Base-by-base conservation (phyloP, 1,140 invertebrate species). In the Lysiphlebus fabarum region DNA sequence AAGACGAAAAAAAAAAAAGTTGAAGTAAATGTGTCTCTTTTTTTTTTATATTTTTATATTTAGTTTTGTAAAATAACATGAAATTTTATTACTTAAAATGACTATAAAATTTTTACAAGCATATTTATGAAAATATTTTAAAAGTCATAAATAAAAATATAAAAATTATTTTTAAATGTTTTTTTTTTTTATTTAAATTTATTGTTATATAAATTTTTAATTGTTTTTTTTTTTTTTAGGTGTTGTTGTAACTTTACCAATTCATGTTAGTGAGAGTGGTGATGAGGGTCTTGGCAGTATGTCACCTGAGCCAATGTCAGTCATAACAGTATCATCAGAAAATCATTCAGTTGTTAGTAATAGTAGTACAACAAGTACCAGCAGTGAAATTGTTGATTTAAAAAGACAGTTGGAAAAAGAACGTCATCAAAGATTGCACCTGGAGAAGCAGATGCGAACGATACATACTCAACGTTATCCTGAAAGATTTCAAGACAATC, bases 321-420 rank as follows among this genome's bases (percentile, higher is more conserved):
- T 89, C 56, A 84, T 89, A 48, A 83, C 83, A 2, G 82, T 81
- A 5, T 77, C 75, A 53, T 70, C 75, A 38, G 73, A 76, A 51
- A 70, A 75, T 55, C 73, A 75, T 64, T 79, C 75, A 51, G 79
- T 82, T 41, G 74, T 81, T 8, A 60, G 48, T 14, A 60, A 47
- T 12, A 55, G 26, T 26, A 60, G 44, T 48, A 49, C 41, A 26
- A 57, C 9, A 10, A 48, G n/a, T 36, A 59, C 36, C 43, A 59
- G 41, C 53, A 79, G 72, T 62, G 90, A 94, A 71, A 79, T 90
- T 66, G 77, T 85, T 17, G 92, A 96, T 63, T 78, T 95, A 53
- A 85, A 89, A 61, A 81, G 87, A 62, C 90, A 92, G 68, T 78
- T 97, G 62, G 93, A 96, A 50, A 82, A 87, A 64, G 93, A 96